Evolutionary conservation across 2,113 vertebrate species (phyloP).

Genomic region (Misgurnus mizolepis): DNA sequence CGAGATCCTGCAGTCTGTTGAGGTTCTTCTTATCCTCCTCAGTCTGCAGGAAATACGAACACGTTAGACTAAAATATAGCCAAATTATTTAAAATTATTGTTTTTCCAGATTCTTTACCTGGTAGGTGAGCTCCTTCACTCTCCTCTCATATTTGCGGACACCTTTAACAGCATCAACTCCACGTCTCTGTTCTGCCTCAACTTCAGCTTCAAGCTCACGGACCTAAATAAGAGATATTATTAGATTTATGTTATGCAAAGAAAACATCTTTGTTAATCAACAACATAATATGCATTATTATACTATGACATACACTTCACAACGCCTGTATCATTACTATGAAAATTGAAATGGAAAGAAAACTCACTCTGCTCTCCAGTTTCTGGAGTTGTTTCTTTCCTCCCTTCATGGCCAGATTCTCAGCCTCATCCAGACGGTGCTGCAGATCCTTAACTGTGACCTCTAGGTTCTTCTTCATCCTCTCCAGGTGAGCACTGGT

Average conservation of each 20-base stretch:
- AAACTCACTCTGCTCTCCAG: neutral
- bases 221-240: conserved; percentile 65
- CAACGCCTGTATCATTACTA: neutral
- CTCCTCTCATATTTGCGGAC: conserved; percentile 42
- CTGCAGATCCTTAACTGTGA: neutral
- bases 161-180: neutral
- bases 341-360: neutral
- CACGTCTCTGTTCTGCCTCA: neutral
- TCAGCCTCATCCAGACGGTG: neutral
- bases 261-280: neutral
- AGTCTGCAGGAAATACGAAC: conserved; percentile 17
- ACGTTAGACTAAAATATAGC: neutral
- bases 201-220: conserved; percentile 79
- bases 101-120: conserved; percentile 24
- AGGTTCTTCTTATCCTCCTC: conserved; percentile 60
- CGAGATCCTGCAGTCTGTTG: conserved; percentile 68
- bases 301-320: neutral
- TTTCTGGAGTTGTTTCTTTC: neutral
- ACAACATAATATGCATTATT: no score
- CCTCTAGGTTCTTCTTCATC: neutral
- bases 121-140: conserved; percentile 57
- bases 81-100: neutral
- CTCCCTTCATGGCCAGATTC: conserved; percentile 2
- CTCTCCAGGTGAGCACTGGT: neutral
- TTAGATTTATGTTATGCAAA: conserved; percentile 72